Percentiles rank a stretch among this genome's conserved stretches.
Evolutionary conservation across 2,888 invertebrate genomes (phyloP).

Genomic region (Mythimna pallens): DNA sequence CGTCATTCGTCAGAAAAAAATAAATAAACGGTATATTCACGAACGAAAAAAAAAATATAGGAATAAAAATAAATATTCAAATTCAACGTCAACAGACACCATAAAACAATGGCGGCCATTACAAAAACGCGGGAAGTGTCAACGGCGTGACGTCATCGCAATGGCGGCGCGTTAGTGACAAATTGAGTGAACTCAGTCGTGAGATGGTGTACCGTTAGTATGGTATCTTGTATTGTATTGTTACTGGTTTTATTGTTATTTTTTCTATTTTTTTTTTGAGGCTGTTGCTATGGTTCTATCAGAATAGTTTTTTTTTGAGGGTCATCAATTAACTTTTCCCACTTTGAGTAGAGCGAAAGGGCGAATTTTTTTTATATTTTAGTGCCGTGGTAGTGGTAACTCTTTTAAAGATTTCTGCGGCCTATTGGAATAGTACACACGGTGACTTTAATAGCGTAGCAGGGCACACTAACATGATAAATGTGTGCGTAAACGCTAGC

Average conservation of each 20-base stretch:
- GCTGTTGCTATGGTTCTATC: background rate
- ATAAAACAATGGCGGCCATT: constrained; percentile 51
- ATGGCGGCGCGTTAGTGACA: constrained; percentile 41
- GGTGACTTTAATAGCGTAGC: too few relatives aligned
- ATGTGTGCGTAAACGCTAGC: too few relatives aligned
- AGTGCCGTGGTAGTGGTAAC: too few relatives aligned
- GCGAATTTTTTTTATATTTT: too few relatives aligned
- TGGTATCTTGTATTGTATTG: constrained; percentile 19
- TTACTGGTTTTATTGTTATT: background rate
- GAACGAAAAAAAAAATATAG: constrained; percentile 5
- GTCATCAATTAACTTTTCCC: too few relatives aligned
- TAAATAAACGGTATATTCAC: constrained; percentile 10
- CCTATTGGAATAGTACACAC: too few relatives aligned
- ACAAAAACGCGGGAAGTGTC: constrained; percentile 52
- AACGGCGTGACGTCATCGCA: constrained; percentile 49
- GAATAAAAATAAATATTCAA: constrained; percentile 34
- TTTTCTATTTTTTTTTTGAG: constrained; percentile 10
- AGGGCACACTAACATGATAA: too few relatives aligned
- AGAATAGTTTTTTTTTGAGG: too few relatives aligned
- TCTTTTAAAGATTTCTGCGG: too few relatives aligned
- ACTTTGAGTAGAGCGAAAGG: too few relatives aligned
- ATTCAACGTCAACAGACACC: constrained; percentile 43
- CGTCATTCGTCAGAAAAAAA: constrained; percentile 7
- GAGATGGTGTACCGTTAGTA: constrained; percentile 12
- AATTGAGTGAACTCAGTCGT: constrained; percentile 50